Evolutionary conservation across 2,888 invertebrate genomes (phyloP), one percentile per base, ranked within the genome.

Genomic region (Orthosia gothica): DNA sequence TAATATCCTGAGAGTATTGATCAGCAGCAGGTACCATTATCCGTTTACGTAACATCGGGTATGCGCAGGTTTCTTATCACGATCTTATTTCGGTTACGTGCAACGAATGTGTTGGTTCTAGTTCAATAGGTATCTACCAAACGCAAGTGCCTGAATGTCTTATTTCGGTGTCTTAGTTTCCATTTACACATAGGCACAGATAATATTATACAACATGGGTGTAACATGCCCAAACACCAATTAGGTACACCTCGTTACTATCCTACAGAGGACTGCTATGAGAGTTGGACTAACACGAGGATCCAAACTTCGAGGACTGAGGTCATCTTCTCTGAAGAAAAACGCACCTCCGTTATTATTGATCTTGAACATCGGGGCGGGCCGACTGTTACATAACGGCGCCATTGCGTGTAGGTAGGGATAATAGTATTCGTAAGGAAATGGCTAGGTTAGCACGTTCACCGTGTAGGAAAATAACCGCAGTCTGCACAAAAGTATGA

Each of bases 41-140:
- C n/a, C n/a, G n/a, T n/a, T 62, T 54, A 50, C 13, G 16, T 45
- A 50, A 50, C 45, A 47, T 26, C 45, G 54, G 15, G 55, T 49
- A 20, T 68, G 70, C 70, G 70, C 70, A 70, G 45, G 55, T 70
- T 54, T 32, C 54, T 18, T 26, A 18, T 32, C 7, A 18, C 58
- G 55, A 55, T 55, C 70, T n/a, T n/a, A n/a, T n/a, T n/a, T n/a
- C n/a, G 18, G n/a, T 5, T 26, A 47, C 15, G 18, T 23, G 20
- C 40, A 50, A 40, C 20, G 32, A 2, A 3, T 47, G 23, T 32
- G 9, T 63, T 26, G 4, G 5, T 5, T 20, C 18, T 57, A 58
- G 1, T 58, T 4, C 2, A 32, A 1, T 58, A 58, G 26, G 26
- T 57, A 32, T 4, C 32, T 32, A 40, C 40, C 40, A 9, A 18